phyloP scores from a whole-genome alignment of 2,113 vertebrate species.

The Galeopterus variegatus region DNA sequence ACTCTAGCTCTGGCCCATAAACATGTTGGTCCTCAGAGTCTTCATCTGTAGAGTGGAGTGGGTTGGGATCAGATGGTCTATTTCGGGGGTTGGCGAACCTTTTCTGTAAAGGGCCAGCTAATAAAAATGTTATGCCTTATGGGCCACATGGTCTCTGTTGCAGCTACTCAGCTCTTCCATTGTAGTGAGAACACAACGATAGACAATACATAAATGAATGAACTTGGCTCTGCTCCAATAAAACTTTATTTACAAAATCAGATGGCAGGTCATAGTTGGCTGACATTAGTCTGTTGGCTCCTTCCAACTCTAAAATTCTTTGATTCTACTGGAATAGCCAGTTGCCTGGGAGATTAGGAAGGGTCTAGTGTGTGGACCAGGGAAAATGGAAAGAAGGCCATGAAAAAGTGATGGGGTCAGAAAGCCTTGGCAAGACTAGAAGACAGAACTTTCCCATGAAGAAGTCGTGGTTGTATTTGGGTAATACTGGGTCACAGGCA shows the following conservation, averaged over 20 bases:
- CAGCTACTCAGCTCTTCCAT: not conserved
- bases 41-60: not conserved
- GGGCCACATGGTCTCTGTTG: not conserved
- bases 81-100: not conserved
- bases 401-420: not conserved
- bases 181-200: not conserved
- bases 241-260: not conserved
- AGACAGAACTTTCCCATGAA: not conserved
- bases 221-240: not conserved
- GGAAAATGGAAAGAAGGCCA: not conserved
- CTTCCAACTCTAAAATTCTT: not conserved
- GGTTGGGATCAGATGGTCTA: not conserved
- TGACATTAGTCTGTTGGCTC: not conserved
- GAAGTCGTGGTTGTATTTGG: not conserved
- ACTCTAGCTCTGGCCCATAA: not conserved
- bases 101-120: not conserved
- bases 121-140: not conserved
- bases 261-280: not conserved
- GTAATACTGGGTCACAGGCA: not conserved
- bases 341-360: not conserved
- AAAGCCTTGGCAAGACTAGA: not conserved
- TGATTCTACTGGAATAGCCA: not conserved
- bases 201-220: not conserved
- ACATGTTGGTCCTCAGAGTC: not conserved
- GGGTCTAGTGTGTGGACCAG: not conserved